Base-by-base conservation (phyloP, 2,113 vertebrate species). In the Entomyzon cyanotis region DNA sequence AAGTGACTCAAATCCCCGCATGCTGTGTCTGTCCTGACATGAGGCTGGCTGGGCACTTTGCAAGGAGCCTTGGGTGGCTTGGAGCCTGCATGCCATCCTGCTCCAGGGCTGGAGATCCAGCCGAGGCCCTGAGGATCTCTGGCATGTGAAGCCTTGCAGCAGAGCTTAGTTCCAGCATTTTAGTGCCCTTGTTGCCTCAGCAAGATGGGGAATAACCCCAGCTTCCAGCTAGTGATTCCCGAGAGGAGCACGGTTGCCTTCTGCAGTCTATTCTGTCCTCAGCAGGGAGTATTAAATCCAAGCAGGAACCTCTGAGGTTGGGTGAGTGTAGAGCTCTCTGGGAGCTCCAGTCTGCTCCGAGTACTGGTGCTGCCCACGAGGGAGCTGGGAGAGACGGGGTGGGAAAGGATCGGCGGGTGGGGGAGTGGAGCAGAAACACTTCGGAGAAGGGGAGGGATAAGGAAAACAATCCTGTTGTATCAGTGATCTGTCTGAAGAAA, bases 281-380 rank as follows among this genome's bases (percentile, higher is more conserved):
- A 86, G 94, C 96, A 95, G 96, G 96, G 82, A 93, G 82, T 95
- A 88, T 96, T 97, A 95, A 95, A 89, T 76, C 80, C 93, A 41
- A 92, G 92, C 90, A 33, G 86, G 93, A 96, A 80, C 68, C 93
- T 91, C 79, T 80, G 93, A 84, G 93, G 94, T 92, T 97, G 95
- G 96, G 95, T 95, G 93, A 96, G 90, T 97, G 95, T 71, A 94
- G 96, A 97, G 94, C 91, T 92, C 90, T 8, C 70, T 24, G n/a
- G 22, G 83, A 96, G 92, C 88, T 82, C 88, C 4, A 78, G 92
- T 84, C 90, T 75, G 70, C 92, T 93, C 82, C 19, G 47, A 90
- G 92, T 10, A 17, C 17, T 52, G 90, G 47, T 44, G 18, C 39
- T 52, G 74, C 73, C 88, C 76, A 4, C 2, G 10, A 84, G 87